Conservation (phyloP, 2,888 invertebrate genomes). For the Trichacis sp. region DNA sequence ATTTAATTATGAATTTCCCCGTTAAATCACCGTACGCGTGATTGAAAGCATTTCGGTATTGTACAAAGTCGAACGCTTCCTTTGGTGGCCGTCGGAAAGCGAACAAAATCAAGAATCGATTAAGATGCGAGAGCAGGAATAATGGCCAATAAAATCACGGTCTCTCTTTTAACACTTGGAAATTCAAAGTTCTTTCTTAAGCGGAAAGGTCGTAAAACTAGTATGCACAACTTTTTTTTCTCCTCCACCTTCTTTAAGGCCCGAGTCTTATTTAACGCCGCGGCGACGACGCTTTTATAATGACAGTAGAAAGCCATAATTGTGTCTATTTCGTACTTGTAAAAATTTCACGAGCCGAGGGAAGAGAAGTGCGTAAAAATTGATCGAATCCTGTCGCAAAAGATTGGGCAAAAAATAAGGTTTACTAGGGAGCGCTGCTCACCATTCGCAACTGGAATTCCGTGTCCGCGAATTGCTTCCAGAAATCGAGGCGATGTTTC, state of each 20-base stretch:
- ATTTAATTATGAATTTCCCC: slow-evolving; percentile 1
- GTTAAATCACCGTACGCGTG: slow-evolving; percentile 12
- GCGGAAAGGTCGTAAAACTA: slow-evolving; percentile 54
- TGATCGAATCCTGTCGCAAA: slow-evolving; percentile 30
- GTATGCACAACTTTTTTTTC: slow-evolving; percentile 41
- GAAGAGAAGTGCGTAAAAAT: slow-evolving; percentile 38
- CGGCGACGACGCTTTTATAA: slow-evolving; percentile 36
- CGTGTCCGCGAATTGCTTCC: slow-evolving; percentile 72
- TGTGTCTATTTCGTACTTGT: slow-evolving; percentile 39
- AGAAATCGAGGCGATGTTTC: slow-evolving; percentile 70
- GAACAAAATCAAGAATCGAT: slow-evolving; percentile 34
- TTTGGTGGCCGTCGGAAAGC: slow-evolving; percentile 35
- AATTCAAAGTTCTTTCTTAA: slow-evolving; percentile 46
- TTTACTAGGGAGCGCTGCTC: slow-evolving; percentile 53
- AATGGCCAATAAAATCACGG: slow-evolving; percentile 49
- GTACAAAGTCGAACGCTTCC: slow-evolving; percentile 31
- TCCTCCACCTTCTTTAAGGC: slow-evolving; percentile 4
- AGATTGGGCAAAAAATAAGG: slow-evolving; percentile 28
- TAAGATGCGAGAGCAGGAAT: slow-evolving; percentile 43
- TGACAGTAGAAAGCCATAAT: slow-evolving; percentile 45
- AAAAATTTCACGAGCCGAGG: slow-evolving; percentile 34
- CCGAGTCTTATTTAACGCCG: slow-evolving; percentile 43
- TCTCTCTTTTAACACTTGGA: slow-evolving; percentile 39
- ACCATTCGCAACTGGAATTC: slow-evolving; percentile 74
- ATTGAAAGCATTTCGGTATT: slow-evolving; percentile 21